phyloP scores from a whole-genome alignment of 2,888 invertebrate species.

The Petrolisthes manimaculis region DNA sequence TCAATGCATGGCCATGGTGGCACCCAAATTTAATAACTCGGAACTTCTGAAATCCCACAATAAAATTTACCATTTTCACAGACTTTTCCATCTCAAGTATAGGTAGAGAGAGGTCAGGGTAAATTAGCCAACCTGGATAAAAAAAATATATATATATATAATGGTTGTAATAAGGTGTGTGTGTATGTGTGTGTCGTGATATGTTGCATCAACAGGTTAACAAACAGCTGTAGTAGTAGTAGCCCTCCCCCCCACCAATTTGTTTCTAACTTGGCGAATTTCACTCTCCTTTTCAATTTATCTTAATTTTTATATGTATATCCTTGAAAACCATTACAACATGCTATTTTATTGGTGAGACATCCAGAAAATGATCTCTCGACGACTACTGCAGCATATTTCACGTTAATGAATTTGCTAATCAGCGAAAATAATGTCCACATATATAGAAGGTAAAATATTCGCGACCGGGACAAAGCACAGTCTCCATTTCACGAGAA shows the following conservation, averaged over 20 bases:
- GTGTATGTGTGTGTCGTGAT: neutral
- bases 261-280: conserved; percentile 51
- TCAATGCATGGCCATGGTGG: no score
- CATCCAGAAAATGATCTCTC: no score
- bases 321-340: neutral
- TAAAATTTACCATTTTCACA: no score
- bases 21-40: no score
- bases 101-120: no score
- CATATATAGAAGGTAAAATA: conserved; percentile 29
- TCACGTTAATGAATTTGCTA: neutral
- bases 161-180: neutral
- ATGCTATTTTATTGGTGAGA: no score
- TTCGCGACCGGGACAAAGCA: conserved; percentile 45
- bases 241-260: conserved; percentile 31
- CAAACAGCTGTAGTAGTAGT: conserved; percentile 20
- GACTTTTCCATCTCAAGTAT: no score
- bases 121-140: no score
- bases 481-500: conserved; percentile 56
- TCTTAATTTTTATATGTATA: no score
- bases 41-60: no score
- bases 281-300: conserved; percentile 18
- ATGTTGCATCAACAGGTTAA: conserved; percentile 1
- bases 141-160: no score
- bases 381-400: no score
- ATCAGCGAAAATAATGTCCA: conserved; percentile 54